Evolutionary conservation across 2,797 vertebrate genomes (phyloP), one percentile per base, ranked within the genome.

Genomic region (Remorina albescens): DNA sequence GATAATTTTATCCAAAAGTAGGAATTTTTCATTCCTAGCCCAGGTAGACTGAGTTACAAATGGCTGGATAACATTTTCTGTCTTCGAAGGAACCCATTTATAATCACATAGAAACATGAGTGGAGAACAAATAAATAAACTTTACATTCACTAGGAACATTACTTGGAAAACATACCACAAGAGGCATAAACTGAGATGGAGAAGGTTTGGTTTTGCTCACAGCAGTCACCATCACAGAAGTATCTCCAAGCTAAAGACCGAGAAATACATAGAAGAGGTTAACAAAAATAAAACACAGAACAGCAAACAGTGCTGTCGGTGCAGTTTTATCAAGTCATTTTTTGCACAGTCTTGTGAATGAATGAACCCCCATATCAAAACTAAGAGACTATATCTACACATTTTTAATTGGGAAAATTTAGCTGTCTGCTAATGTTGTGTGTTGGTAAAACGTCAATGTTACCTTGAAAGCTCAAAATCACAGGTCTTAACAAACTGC

Each of bases 181-280:
- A 99, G 93, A 6, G 98, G 98, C 97, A 99, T 96, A 78, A 99
- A 99, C 82, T 97, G 96, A 61, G 97, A 95, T 0, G 93, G 71
- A 63, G 97, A 95, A 7, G 98, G 96, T 84, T 96, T 99, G 67
- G 93, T 97, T 91, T 96, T 99, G 92, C 98, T 99, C 86, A 99
- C 98, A 6, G 97, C 96, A 16, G 97, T 99, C 75, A 98, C 97
- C 98, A 99, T 98, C 63, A 99, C 98, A 12, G 96, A 96, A 8
- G 97, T 98, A 19, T 99, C 96, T 44, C 97, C 98, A 81, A 97
- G 89, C 98, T 99, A 85, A 32, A 86, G 58, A 50, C 44, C 79
- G 66, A 73, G 25, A 63, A 13, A 50, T 10, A 37, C 0, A 59
- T 23, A 6, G 18, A 28, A 50, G 26, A 55, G 34, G 18, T 53